Evolutionary conservation across 2,888 invertebrate genomes (phyloP).

Genomic region (Troilus luridus): DNA sequence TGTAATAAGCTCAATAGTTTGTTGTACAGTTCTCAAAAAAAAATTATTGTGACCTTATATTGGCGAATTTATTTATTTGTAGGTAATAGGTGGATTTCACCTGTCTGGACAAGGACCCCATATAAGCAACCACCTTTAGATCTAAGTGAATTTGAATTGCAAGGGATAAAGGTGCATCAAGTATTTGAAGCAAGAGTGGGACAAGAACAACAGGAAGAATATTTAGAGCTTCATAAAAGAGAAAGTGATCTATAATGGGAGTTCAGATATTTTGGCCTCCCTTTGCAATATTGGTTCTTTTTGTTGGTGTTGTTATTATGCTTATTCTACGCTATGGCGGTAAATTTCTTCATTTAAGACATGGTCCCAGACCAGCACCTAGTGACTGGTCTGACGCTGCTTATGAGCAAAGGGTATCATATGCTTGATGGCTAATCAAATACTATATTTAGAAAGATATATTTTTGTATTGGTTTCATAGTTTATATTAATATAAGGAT

Average conservation of each 20-base stretch:
- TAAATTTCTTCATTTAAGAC: constrained; percentile 79
- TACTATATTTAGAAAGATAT: not conserved
- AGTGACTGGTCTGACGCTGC: constrained; percentile 77
- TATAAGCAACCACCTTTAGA: constrained; percentile 87
- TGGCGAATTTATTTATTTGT: constrained; percentile 64
- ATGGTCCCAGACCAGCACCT: constrained; percentile 71
- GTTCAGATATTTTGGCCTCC: constrained; percentile 85
- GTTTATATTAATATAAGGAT: not conserved
- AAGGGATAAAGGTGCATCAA: constrained; percentile 65
- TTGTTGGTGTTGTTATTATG: constrained; percentile 82
- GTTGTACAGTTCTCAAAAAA: not conserved
- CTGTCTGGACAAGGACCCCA: constrained; percentile 87
- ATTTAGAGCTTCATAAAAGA: constrained; percentile 80
- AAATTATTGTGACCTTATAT: not conserved
- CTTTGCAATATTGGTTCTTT: constrained; percentile 79
- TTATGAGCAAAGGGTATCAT: constrained; percentile 77
- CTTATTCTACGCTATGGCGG: constrained; percentile 83
- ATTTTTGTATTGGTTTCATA: not conserved
- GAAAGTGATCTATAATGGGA: constrained; percentile 86
- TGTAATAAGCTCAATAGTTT: too few species aligned
- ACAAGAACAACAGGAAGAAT: constrained; percentile 69
- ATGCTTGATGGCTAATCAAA: constrained; percentile 69
- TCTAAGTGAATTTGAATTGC: constrained; percentile 79
- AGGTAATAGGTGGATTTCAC: constrained; percentile 89
- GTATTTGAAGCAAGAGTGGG: constrained; percentile 65